A percentile compares a stretch with the other conserved stretches of the same genome.
These are phyloP conservation scores for Limnephilus auricula DNA, from an alignment of 2,888 invertebrate genomes.

Conservation along the genomic window DNA sequence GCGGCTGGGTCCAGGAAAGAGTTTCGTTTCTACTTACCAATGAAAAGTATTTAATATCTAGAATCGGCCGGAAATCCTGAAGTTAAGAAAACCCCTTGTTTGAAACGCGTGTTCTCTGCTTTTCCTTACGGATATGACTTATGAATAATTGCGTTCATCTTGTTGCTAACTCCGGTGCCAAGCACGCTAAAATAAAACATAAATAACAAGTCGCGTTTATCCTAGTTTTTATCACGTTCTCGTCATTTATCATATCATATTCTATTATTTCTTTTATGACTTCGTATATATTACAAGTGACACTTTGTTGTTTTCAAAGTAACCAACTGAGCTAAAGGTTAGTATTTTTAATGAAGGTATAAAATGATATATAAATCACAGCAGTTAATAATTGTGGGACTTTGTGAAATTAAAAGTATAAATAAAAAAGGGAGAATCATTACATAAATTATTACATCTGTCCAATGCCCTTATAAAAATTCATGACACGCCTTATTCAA, in stretches of 20 bases:
- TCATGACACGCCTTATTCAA: no score
- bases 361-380: no score
- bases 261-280: neutral
- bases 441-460: no score
- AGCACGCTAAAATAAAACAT: neutral
- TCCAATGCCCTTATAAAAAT: no score
- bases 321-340: neutral
- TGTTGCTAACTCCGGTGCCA: neutral
- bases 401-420: no score
- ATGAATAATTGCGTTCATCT: neutral
- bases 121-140: neutral
- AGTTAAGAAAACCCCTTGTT: neutral
- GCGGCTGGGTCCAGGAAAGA: no score
- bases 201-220: neutral
- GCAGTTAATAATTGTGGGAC: no score
- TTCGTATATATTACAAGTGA: neutral
- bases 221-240: neutral
- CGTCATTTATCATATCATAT: neutral
- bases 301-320: neutral
- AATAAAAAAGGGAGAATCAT: no score
- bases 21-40: no score
- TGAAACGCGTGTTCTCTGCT: neutral
- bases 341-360: neutral
- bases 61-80: neutral
- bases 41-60: neutral